These are phyloP conservation scores for Julus scanicus DNA, from an alignment of 2,888 invertebrate species.

Conservation along the genomic window DNA sequence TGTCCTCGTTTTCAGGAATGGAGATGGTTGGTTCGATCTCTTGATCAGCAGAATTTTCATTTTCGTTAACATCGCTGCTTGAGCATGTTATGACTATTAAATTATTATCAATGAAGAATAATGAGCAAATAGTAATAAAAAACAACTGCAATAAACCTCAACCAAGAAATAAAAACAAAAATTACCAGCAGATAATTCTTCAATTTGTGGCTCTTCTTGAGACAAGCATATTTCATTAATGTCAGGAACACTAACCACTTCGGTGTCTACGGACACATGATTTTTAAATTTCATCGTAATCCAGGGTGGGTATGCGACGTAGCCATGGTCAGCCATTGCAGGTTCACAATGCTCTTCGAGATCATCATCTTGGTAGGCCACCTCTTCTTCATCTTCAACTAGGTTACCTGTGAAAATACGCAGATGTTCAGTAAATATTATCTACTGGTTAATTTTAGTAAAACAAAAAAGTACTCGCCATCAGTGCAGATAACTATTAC, in stretches of 20 bases:
- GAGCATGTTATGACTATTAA: not conserved
- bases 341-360: not conserved
- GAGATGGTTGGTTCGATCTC: not conserved
- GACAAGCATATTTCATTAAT: slow-evolving; percentile 8
- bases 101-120: not conserved
- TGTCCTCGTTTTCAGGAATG: slow-evolving; percentile 27
- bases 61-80: not conserved
- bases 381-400: not conserved
- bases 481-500: slow-evolving; percentile 20
- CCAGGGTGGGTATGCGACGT: not conserved
- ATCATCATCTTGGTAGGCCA: not conserved
- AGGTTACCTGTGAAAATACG: not conserved
- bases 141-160: not conserved
- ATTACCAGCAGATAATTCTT: not conserved
- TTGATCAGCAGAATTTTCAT: not conserved
- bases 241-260: not conserved
- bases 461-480: not conserved
- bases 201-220: not conserved
- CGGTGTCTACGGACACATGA: not conserved
- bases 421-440: not conserved
- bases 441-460: not conserved
- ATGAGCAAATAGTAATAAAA: not conserved
- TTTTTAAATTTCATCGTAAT: slow-evolving; percentile 4
- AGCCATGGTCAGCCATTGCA: not conserved
- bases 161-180: not conserved